These are phyloP conservation scores for Hoplodrina blanda DNA, from an alignment of 2,888 invertebrate species.

Conservation along the genomic window DNA sequence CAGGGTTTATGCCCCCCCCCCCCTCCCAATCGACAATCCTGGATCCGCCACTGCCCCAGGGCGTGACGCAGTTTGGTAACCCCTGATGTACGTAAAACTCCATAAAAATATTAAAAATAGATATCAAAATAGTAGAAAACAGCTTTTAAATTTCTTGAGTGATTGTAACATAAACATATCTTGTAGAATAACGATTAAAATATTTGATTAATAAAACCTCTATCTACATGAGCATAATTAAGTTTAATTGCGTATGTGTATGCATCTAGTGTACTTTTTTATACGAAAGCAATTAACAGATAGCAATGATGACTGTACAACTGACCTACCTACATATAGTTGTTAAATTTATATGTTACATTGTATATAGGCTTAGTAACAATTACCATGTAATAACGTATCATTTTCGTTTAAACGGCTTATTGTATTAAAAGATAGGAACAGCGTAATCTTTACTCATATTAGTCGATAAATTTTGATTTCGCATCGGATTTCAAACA, in stretches of 20 bases:
- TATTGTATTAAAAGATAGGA: slow-evolving; percentile 28
- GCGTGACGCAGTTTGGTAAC: too few species aligned
- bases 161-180: neutral
- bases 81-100: too few species aligned
- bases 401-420: slow-evolving; percentile 6
- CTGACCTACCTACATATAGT: neutral
- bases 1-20: too few species aligned
- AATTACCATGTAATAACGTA: neutral
- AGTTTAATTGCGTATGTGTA: neutral
- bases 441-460: slow-evolving; percentile 12
- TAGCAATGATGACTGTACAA: slow-evolving; percentile 3
- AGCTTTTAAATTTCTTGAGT: too few species aligned
- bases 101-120: too few species aligned
- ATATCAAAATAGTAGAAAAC: too few species aligned
- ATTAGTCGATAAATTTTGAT: slow-evolving; percentile 32
- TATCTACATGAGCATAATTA: neutral
- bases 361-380: slow-evolving; percentile 34
- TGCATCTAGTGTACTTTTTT: neutral
- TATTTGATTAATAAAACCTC: neutral
- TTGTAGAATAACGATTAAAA: neutral
- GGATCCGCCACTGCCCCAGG: too few species aligned
- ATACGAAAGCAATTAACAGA: neutral
- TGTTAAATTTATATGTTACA: slow-evolving; percentile 6
- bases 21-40: too few species aligned
- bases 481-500: slow-evolving; percentile 2